Evolutionary conservation across 2,888 invertebrate genomes (phyloP), one percentile per base, ranked within the genome.

Genomic region (Linnaemya vulpina): DNA sequence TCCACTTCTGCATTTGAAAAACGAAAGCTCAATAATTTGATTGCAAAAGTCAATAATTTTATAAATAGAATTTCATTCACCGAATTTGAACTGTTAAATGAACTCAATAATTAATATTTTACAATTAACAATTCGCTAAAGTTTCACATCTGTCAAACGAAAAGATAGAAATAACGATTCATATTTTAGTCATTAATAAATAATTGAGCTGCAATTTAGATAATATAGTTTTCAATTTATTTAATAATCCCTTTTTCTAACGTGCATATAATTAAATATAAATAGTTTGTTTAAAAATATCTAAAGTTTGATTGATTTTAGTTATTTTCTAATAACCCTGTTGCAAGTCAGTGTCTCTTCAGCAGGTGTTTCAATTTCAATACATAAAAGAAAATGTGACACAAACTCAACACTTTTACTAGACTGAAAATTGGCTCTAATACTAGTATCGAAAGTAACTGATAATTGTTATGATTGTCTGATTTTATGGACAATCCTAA

Each of bases 121-220:
- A n/a, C n/a, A n/a, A n/a, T 20, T 60, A 17, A 38, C 1, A 10
- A 1, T 17, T 38, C 46, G 9, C 22, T 17, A 22, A 25, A 25
- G 11, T 46, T 25, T 65, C 15, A 43, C 63, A 63, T 20, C 65
- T 65, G 65, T 46, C 30, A 67, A 67, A 35, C 65, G 22, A n/a
- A 25, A 63, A 43, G 13, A 43, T 25, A 46, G 15, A 8, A 46
- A 46, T 15, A 67, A 67, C 35, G 22, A 13, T 35, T 30, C 15
- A 17, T 67, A 30, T 67, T 67, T 2, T 35, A 17, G 1, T 51
- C 1, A 51, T 51, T n/a, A 51, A 35, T 17, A 17, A 51, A 17
- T 35, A 67, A 20, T 20, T 49, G 3, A 51, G 35, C 3, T 11
- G 17, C 8, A 67, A 20, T 67, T 30, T 20, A 25, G 51, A 20